Evolutionary conservation across 2,888 invertebrate genomes (phyloP).

Genomic region (Patella pellucida): DNA sequence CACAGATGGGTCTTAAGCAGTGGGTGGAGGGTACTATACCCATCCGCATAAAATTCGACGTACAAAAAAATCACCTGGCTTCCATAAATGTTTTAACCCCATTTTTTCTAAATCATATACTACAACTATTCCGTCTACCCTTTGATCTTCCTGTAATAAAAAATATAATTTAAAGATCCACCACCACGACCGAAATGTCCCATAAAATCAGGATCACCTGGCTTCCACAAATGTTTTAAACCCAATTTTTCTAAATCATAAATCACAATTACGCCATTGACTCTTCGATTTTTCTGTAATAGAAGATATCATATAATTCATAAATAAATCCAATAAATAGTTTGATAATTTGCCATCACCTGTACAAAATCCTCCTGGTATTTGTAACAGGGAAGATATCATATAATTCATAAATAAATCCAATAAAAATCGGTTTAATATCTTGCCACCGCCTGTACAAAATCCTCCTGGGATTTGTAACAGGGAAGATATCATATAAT

Average conservation of each 20-base stretch:
- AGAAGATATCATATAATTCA: neutral
- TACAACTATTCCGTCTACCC: slow-evolving; percentile 55
- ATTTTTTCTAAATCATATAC: slow-evolving; percentile 65
- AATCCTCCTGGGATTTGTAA: no score
- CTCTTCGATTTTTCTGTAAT: slow-evolving; percentile 50
- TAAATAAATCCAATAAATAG: no score
- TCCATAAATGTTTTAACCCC: slow-evolving; percentile 66
- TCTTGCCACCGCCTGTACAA: no score
- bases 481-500: neutral
- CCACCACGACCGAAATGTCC: no score
- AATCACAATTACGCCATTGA: slow-evolving; percentile 58
- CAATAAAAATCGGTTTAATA: no score
- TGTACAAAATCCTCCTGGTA: no score
- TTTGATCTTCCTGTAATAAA: slow-evolving; percentile 48
- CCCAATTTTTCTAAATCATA: slow-evolving; percentile 66
- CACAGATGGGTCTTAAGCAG: no score
- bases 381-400: no score
- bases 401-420: no score
- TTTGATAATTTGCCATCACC: no score
- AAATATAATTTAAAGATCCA: no score
- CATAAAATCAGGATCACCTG: slow-evolving; percentile 48
- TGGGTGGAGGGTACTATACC: no score
- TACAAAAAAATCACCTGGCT: slow-evolving; percentile 58
- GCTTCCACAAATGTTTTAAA: slow-evolving; percentile 65
- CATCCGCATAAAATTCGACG: neutral